phyloP scores from a whole-genome alignment of 1,140 invertebrate species.

The Triops longicaudatus region DNA sequence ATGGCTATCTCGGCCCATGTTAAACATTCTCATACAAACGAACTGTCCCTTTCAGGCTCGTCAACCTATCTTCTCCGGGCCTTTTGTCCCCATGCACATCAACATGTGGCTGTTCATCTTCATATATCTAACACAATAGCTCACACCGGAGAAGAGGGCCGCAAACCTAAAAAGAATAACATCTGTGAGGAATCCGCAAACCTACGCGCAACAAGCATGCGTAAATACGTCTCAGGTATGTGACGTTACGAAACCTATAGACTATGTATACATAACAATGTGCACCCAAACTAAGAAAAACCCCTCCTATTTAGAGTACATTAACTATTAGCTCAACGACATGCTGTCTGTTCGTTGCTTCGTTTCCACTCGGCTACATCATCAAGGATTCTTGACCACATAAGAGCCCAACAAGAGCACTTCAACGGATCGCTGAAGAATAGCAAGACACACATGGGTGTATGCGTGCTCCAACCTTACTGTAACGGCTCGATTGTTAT shows the following conservation, averaged over 20 bases:
- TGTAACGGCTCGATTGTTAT: neutral
- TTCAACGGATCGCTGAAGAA: neutral
- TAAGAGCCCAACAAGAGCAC: neutral
- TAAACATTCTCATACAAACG: slow-evolving; percentile 5
- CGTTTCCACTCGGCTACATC: neutral
- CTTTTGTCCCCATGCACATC: neutral
- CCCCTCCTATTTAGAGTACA: neutral
- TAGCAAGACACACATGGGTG: neutral
- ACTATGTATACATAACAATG: neutral
- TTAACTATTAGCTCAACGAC: neutral
- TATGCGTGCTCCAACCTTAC: neutral
- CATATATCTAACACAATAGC: neutral
- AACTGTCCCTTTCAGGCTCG: neutral
- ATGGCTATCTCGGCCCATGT: neutral
- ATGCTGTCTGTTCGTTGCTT: neutral
- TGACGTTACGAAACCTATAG: neutral
- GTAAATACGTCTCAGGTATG: neutral
- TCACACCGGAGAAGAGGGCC: neutral
- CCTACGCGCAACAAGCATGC: neutral
- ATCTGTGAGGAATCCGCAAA: neutral
- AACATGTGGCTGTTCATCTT: neutral
- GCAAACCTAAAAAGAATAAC: neutral
- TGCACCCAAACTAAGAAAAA: neutral
- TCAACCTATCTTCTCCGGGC: neutral
- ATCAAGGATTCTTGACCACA: slow-evolving; percentile 7